Base-by-base conservation (phyloP, 2,888 invertebrate genomes). In the Corythucha ciliata region DNA sequence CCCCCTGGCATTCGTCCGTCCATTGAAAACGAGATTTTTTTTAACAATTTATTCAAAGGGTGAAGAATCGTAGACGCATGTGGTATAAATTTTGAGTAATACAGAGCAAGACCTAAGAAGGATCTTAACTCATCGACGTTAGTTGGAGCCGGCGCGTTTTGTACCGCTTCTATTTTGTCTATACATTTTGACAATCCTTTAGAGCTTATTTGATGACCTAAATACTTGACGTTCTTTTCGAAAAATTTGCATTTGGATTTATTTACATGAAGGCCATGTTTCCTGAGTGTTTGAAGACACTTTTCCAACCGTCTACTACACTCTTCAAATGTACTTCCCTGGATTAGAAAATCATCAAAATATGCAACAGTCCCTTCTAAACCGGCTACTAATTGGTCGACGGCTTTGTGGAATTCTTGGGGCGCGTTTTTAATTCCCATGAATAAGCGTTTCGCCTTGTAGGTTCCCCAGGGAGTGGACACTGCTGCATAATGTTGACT, bases 101-200 rank as follows among this genome's bases (percentile, higher is more conserved):
- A 67, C 56, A 63, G 63, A 12, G 62, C 57, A n/a, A 65, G 53
- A n/a, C 63, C 64, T n/a, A 66, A 24, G 52, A 65, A 63, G 6
- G 63, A 50, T 10, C 61, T 47, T 5, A 65, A 53, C 47, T 65
- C 60, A 18, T 60, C 57, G 36, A 57, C 58, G 44, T 61, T 63
- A 12, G 18, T 52, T 10, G 63, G 64, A 8, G 32, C 33, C 48
- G 51, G 55, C 24, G 59, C 53, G 1, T 64, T 33, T 26, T 34
- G n/a, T 14, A 59, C 55, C 8, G 48, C 53, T 21, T 24, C 29
- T 4, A 57, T 50, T 36, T 59, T 60, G 21, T 57, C 51, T 16
- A 24, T 12, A 22, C 37, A 44, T 44, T 50, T 58, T 10, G 42
- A 44, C 33, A 55, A 24, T 10, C 55, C 57, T 12, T 50, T 27